A percentile compares a stretch with the other conserved stretches of the same genome.
Conservation (phyloP, 1,140 invertebrate genomes). For the Monochamus saltuarius region DNA sequence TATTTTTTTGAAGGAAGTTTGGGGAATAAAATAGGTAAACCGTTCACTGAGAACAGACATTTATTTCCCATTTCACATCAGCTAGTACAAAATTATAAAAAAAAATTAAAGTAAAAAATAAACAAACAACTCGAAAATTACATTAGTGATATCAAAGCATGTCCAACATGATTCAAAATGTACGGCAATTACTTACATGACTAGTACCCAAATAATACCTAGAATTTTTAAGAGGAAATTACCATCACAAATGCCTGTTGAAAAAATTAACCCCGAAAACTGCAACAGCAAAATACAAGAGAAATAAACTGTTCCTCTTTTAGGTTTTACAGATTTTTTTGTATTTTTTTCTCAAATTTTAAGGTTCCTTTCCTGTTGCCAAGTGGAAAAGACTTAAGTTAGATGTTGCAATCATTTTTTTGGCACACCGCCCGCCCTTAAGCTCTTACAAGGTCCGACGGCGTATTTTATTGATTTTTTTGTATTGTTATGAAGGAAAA, state of each 20-base stretch:
- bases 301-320: constrained; percentile 44
- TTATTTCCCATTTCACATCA: constrained; percentile 30
- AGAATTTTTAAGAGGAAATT: constrained; percentile 27
- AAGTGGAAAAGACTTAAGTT: constrained; percentile 41
- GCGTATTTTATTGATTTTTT: constrained; percentile 44
- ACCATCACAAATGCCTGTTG: constrained; percentile 14
- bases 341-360: constrained; percentile 41
- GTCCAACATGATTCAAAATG: constrained; percentile 1
- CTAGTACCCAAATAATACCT: constrained; percentile 35
- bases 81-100: constrained; percentile 24
- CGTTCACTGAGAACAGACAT: constrained; percentile 25
- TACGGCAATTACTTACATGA: constrained; percentile 24
- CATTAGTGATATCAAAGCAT: constrained; percentile 5
- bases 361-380: constrained; percentile 33
- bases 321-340: constrained; percentile 48
- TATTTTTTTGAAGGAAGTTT: too few species aligned
- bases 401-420: constrained; percentile 49
- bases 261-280: constrained; percentile 13
- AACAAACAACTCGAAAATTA: constrained; percentile 2
- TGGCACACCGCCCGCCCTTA: constrained; percentile 36
- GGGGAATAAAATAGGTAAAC: too few species aligned
- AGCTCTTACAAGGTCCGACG: constrained; percentile 29
- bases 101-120: constrained; percentile 23
- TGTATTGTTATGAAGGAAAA: constrained; percentile 47
- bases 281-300: constrained; percentile 22